Evolutionary conservation across 2,888 invertebrate species (phyloP).

Genomic region (Rhogogaster chlorosoma): DNA sequence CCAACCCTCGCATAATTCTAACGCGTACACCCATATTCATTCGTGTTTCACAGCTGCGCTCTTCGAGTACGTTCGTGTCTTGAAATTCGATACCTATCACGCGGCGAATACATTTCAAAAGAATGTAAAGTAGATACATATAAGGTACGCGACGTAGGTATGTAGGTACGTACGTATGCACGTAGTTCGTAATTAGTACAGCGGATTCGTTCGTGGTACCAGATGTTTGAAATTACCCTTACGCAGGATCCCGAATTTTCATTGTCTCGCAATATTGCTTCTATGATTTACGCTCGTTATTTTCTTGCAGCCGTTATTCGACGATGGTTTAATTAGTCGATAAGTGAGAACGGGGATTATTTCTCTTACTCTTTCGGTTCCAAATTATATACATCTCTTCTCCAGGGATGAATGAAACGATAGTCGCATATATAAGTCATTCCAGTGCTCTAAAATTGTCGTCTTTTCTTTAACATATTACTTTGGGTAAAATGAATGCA

Average conservation of each 20-base stretch:
- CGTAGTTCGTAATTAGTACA: neutral
- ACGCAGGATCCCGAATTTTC: neutral
- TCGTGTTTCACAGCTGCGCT: constrained; percentile 64
- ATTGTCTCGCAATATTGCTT: neutral
- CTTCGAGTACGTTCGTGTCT: constrained; percentile 66
- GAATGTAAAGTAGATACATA: constrained; percentile 8
- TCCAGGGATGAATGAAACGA: too few species aligned
- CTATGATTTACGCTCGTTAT: neutral
- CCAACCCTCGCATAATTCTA: neutral
- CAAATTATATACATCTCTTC: neutral
- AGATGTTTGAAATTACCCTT: neutral
- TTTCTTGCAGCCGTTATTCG: neutral
- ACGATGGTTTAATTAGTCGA: neutral
- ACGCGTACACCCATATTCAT: constrained; percentile 18
- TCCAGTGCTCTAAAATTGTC: too few species aligned
- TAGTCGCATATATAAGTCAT: too few species aligned
- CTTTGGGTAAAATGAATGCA: too few species aligned
- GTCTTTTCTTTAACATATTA: too few species aligned
- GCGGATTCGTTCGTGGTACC: neutral
- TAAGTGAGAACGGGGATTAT: neutral
- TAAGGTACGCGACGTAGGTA: neutral
- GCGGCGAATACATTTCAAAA: constrained; percentile 64
- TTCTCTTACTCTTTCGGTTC: neutral
- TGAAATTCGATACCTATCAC: constrained; percentile 68
- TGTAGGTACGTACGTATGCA: neutral